Percentiles rank a stretch among this genome's conserved stretches.
Evolutionary conservation across 2,888 invertebrate genomes (phyloP).

Genomic region (Diarsia rubi): DNA sequence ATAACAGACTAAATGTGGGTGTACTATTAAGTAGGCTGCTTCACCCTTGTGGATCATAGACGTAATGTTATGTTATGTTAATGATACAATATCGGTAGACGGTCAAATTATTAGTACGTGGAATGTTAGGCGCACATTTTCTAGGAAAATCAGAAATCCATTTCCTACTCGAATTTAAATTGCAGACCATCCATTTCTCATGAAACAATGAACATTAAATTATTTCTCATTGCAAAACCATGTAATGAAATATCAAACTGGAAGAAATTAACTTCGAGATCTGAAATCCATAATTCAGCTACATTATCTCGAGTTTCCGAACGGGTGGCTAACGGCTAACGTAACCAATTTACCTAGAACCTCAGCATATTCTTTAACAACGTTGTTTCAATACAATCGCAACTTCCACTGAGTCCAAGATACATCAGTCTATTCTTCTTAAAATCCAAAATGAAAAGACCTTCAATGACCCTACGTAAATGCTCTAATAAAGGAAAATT

Average conservation of each 20-base stretch:
- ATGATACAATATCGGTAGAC: background rate
- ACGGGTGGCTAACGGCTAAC: slow-evolving; percentile 77
- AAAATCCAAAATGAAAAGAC: slow-evolving; percentile 72
- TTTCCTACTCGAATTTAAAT: background rate
- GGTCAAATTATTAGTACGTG: background rate
- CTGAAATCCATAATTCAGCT: slow-evolving; percentile 81
- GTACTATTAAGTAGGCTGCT: too few relatives aligned
- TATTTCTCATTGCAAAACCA: slow-evolving; percentile 25
- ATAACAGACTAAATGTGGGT: too few relatives aligned
- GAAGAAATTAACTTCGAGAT: slow-evolving; percentile 73
- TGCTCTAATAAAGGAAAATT: slow-evolving; percentile 48
- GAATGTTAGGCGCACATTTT: background rate
- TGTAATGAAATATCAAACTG: slow-evolving; percentile 58
- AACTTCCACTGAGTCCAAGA: slow-evolving; percentile 63
- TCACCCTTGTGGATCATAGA: too few relatives aligned
- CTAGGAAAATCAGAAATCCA: background rate
- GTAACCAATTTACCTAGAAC: slow-evolving; percentile 73
- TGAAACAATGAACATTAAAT: slow-evolving; percentile 32
- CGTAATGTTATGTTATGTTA: background rate
- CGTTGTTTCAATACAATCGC: slow-evolving; percentile 48
- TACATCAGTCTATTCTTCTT: slow-evolving; percentile 65
- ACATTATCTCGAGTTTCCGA: slow-evolving; percentile 85
- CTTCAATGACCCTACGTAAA: slow-evolving; percentile 63
- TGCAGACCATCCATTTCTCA: background rate
- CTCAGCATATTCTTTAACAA: slow-evolving; percentile 53